Evolutionary conservation across 2,888 invertebrate genomes (phyloP), one percentile per base, ranked within the genome.

Genomic region (Aleiodes leptofemur): DNA sequence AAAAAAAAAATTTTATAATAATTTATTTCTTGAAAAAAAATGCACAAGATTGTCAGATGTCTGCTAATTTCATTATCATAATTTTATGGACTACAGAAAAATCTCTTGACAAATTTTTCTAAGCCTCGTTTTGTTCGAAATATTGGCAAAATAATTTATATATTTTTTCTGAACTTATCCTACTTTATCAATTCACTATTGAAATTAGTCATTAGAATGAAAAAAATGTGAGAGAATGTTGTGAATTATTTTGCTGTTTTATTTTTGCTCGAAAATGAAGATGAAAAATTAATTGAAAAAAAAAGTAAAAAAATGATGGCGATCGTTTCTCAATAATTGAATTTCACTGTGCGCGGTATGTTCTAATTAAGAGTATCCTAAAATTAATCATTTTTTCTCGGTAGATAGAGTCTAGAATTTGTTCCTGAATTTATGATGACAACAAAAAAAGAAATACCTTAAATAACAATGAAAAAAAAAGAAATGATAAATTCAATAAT

Each of bases 401-500:
- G 78, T 82, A 80, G 77, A 69, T 78, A 82, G 79, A 74, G 74
- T 79, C 80, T 83, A 85, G 84, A 43, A 64, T 81, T 72, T 82
- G 82, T 85, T 86, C 79, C 82, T 83, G 80, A 77, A 43, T 79
- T 11, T 79, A 82, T 70, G 80, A 80, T 80, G 80, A 74, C 72
- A 76, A 73, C 72, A 76, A 73, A 73, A 66, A 55, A 13, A 23
- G 23, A 23, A 43, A 69, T 59, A 59, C 61, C 23, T 57, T 14
- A 38, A 16, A 80, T 80, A 80, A 74, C 68, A 66, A 23, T 14
- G 76, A 73, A 55, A 76, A 61, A 38, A 61, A 43, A 13, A 55
- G 11, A 55, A 69, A 50, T 48, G 23, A 64, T 16, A 11, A 48
- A 48, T 43, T 43, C 11, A 64, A 64, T 43, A 48, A 64, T 43